Conservation (phyloP, 2,888 invertebrate genomes). For the Zaprionus bogoriensis region DNA sequence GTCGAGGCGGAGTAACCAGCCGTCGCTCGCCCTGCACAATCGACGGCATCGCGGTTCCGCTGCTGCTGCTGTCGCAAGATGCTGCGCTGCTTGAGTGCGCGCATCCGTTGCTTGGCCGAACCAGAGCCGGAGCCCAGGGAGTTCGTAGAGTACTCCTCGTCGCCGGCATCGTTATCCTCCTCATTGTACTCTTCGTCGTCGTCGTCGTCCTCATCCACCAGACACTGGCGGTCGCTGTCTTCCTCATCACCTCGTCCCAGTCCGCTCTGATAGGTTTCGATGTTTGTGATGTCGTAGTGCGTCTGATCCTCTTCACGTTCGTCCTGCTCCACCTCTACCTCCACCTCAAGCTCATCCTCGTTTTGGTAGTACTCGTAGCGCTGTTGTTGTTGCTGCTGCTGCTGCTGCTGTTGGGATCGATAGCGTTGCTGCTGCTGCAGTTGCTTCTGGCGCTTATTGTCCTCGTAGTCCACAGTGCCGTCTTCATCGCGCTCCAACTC, state of each 20-base stretch:
- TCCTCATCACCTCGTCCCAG: conserved; percentile 66
- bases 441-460: conserved; percentile 59
- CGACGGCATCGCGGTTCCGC: conserved; percentile 68
- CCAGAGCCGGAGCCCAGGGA: conserved; percentile 75
- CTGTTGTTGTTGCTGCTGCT: conserved; percentile 64
- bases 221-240: conserved; percentile 76
- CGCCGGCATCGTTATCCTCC: conserved; percentile 74
- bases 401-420: conserved; percentile 46
- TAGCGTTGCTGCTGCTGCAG: conserved; percentile 43
- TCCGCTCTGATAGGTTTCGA: conserved; percentile 80
- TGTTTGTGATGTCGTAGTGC: conserved; percentile 80
- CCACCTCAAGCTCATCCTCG: conserved; percentile 68
- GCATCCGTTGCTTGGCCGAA: conserved; percentile 75
- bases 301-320: conserved; percentile 81
- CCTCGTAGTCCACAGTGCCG: conserved; percentile 57
- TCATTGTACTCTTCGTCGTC: conserved; percentile 70
- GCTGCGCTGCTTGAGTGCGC: conserved; percentile 75
- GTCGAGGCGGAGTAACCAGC: conserved; percentile 53
- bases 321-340: conserved; percentile 51
- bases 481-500: conserved; percentile 80
- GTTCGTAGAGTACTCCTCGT: conserved; percentile 77
- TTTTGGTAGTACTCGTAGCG: conserved; percentile 78
- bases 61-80: conserved; percentile 65
- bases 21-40: conserved; percentile 55
- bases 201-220: conserved; percentile 70